A percentile compares a stretch with the other conserved stretches of the same genome.
Conservation (phyloP, 2,888 invertebrate species). For the Cyaniris semiargus region DNA sequence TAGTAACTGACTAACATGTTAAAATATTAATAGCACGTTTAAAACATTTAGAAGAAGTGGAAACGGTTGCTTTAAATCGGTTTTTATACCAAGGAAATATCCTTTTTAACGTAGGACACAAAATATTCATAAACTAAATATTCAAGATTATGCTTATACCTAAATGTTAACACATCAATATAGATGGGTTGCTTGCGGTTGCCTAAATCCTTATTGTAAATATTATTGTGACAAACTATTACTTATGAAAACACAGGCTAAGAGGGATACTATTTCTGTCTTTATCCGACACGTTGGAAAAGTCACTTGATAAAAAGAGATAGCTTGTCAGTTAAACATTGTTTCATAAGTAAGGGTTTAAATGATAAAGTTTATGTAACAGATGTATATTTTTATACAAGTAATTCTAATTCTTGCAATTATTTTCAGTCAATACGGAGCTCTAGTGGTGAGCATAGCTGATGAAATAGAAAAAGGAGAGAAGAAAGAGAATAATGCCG, state of each 20-base stretch:
- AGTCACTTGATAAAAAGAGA: not conserved
- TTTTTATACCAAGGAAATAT: not conserved
- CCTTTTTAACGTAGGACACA: not conserved
- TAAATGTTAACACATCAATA: not conserved
- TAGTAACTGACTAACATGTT: not conserved
- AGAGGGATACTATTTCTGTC: not conserved
- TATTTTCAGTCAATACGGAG: constrained; percentile 69
- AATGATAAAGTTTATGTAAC: not conserved
- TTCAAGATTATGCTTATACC: not conserved
- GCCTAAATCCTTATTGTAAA: not conserved
- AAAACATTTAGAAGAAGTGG: not conserved
- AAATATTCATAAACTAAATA: not conserved
- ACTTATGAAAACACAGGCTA: not conserved
- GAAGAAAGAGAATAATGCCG: constrained; percentile 44
- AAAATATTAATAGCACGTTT: not conserved
- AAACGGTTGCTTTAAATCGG: not conserved
- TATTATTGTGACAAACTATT: not conserved
- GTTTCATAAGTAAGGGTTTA: not conserved
- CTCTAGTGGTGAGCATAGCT: constrained; percentile 70
- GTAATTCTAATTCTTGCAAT: not conserved
- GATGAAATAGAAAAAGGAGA: constrained; percentile 52
- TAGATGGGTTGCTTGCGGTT: constrained; percentile 8
- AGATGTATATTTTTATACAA: not conserved
- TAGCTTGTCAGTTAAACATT: not conserved
- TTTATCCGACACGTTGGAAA: not conserved